A percentile compares a stretch with the other conserved stretches of the same genome.
Conservation (phyloP, 2,797 vertebrate genomes). For the Falco naumanni region DNA sequence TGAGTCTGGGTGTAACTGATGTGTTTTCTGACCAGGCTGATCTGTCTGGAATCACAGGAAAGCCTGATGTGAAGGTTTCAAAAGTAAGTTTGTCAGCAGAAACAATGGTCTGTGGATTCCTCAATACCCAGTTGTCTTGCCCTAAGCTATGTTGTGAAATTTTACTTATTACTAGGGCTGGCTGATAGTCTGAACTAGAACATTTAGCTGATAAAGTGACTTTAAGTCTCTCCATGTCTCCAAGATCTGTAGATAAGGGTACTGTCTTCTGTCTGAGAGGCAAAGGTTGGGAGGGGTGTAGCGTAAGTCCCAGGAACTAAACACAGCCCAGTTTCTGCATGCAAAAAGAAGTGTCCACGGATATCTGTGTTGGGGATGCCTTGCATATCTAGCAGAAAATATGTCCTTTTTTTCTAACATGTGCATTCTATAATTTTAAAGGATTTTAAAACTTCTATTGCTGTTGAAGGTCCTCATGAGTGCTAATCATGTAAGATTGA, state of each 20-base stretch:
- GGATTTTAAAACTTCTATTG: background rate
- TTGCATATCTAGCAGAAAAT: background rate
- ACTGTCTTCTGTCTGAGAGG: background rate
- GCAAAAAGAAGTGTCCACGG: background rate
- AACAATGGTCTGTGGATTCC: background rate
- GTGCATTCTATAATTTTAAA: background rate
- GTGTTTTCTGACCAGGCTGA: constrained; percentile 26
- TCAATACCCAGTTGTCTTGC: background rate
- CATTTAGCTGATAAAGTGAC: background rate
- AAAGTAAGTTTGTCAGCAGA: constrained; percentile 25
- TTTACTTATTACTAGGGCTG: background rate
- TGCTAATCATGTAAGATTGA: background rate
- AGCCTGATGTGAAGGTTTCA: constrained; percentile 1
- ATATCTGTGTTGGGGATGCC: background rate
- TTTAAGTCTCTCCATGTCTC: background rate
- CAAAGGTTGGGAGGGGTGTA: background rate
- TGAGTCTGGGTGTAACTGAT: constrained; percentile 23
- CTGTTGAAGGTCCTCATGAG: background rate
- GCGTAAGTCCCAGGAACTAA: background rate
- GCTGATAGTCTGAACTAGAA: background rate
- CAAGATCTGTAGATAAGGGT: background rate
- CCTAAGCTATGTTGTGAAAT: background rate
- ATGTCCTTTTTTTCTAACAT: background rate
- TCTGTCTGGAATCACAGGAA: constrained; percentile 48
- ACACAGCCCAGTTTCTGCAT: background rate